Conservation (phyloP, 2,888 invertebrate species). For the Laothoe populi region DNA sequence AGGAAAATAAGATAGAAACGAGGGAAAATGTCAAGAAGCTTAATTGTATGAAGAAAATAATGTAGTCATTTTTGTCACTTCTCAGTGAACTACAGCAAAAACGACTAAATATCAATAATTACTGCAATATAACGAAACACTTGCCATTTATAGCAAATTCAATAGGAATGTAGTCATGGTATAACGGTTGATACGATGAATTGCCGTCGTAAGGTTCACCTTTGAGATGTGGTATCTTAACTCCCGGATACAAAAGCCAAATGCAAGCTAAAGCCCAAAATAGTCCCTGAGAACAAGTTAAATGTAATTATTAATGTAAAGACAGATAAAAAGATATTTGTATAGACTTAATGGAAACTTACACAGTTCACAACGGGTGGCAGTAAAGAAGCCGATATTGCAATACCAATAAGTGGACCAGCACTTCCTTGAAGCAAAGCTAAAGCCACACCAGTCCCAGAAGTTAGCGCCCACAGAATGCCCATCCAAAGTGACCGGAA, state of each 20-base stretch:
- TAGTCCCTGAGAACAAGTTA: slow-evolving; percentile 81
- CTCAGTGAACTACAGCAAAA: not conserved
- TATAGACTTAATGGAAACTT: no score
- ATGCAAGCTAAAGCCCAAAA: slow-evolving; percentile 90
- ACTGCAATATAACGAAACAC: slow-evolving; percentile 28
- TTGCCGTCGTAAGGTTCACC: slow-evolving; percentile 87
- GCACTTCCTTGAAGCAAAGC: slow-evolving; percentile 94
- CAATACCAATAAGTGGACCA: slow-evolving; percentile 94
- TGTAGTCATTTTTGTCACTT: no score
- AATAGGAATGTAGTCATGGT: slow-evolving; percentile 89
- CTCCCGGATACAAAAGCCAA: slow-evolving; percentile 88
- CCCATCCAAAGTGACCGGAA: slow-evolving; percentile 90
- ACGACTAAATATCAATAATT: not conserved
- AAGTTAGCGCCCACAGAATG: slow-evolving; percentile 89
- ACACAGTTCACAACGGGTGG: slow-evolving; percentile 95
- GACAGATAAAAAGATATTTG: not conserved
- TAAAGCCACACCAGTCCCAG: slow-evolving; percentile 92
- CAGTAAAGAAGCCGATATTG: slow-evolving; percentile 94
- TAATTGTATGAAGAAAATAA: no score
- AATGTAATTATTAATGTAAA: not conserved
- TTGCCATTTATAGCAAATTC: slow-evolving; percentile 90
- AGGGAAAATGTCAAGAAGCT: no score
- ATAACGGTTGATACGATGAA: slow-evolving; percentile 87
- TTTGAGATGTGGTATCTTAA: slow-evolving; percentile 88
- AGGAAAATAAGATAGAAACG: no score